A percentile compares a stretch with the other conserved stretches of the same genome.
Evolutionary conservation across 2,888 invertebrate genomes (phyloP).

Genomic region (Chorisops tibialis): DNA sequence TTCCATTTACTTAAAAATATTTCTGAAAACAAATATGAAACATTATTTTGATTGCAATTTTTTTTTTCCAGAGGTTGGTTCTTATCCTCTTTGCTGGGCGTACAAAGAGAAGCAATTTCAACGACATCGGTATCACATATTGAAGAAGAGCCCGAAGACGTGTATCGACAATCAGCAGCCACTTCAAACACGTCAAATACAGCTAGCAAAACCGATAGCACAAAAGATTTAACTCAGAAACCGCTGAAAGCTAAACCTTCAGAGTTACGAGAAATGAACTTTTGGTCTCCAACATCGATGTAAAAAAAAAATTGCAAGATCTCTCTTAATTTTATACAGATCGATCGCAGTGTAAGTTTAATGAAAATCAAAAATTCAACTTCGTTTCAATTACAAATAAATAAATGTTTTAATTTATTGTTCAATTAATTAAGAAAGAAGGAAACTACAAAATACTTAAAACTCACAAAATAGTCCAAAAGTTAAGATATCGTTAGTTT

Average conservation of each 20-base stretch:
- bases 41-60: no score
- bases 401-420: not conserved
- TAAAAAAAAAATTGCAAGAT: slow-evolving; percentile 45
- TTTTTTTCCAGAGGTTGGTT: slow-evolving; percentile 59
- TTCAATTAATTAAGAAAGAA: not conserved
- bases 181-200: slow-evolving; percentile 29
- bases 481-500: no score
- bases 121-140: slow-evolving; percentile 56
- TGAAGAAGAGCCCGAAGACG: slow-evolving; percentile 38
- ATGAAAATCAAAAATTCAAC: not conserved
- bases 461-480: no score
- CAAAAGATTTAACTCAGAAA: slow-evolving; percentile 42
- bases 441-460: no score
- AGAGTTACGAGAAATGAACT: slow-evolving; percentile 77
- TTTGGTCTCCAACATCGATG: slow-evolving; percentile 84
- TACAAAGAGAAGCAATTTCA: slow-evolving; percentile 60
- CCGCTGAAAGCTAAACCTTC: slow-evolving; percentile 62
- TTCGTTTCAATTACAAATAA: not conserved
- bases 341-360: not conserved
- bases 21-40: no score
- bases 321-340: not conserved
- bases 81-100: slow-evolving; percentile 63
- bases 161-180: slow-evolving; percentile 15
- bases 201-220: slow-evolving; percentile 31
- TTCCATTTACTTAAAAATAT: no score